Evolutionary conservation across 2,888 invertebrate genomes (phyloP).

Genomic region (Brachypalpus laphriformis): DNA sequence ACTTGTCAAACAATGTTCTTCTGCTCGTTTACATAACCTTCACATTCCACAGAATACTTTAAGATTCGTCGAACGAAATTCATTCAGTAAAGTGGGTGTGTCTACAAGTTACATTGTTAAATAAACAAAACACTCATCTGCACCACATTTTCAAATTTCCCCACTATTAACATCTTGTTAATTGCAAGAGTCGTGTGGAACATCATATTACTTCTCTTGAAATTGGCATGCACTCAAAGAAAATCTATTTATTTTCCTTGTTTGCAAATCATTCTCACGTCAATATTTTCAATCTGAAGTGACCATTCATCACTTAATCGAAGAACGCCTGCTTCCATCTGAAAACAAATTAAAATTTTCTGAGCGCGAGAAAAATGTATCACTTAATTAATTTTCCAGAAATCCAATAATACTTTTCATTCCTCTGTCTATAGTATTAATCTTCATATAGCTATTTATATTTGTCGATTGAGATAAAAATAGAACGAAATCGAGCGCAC

Average conservation of each 20-base stretch:
- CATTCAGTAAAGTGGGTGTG: not conserved
- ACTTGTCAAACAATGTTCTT: no score
- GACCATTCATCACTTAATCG: constrained; percentile 42
- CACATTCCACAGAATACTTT: no score
- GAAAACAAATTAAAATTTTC: constrained; percentile 19
- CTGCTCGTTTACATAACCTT: no score
- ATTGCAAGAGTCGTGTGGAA: no score
- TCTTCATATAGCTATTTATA: constrained; percentile 30
- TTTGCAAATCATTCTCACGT: constrained; percentile 9
- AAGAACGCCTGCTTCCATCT: not conserved
- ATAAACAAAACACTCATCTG: not conserved
- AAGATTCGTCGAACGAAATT: not conserved
- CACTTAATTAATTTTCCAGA: constrained; percentile 19
- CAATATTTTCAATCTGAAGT: constrained; percentile 26
- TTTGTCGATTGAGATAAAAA: constrained; percentile 3
- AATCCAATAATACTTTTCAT: constrained; percentile 19
- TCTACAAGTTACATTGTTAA: not conserved
- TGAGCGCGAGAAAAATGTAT: constrained; percentile 22
- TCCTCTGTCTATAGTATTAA: constrained; percentile 1
- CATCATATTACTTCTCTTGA: no score
- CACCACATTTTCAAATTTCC: not conserved
- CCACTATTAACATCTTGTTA: not conserved
- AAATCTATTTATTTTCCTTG: constrained; percentile 19
- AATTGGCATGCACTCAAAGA: constrained; percentile 45
- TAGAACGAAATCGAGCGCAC: constrained; percentile 21